Percentiles rank a stretch among this genome's conserved stretches.
Conservation (phyloP, 2,797 vertebrate genomes). For the Gadopsis marmoratus region DNA sequence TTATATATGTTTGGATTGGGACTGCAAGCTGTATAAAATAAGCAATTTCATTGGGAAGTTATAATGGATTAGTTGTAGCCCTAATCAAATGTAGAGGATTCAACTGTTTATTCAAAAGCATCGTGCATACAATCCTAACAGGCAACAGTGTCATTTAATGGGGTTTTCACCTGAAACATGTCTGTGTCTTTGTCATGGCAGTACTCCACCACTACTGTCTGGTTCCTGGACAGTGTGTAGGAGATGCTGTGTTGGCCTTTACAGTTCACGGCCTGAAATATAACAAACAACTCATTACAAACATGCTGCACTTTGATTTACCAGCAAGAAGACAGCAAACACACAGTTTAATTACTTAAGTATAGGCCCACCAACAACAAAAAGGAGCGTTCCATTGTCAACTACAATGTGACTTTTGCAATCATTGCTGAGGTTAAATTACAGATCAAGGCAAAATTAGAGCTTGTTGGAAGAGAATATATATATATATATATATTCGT, state of each 20-base stretch:
- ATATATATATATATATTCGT: too few species aligned
- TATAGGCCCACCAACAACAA: neutral
- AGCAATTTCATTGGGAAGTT: neutral
- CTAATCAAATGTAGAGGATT: neutral
- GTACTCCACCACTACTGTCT: conserved; percentile 98
- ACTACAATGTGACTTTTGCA: conserved; percentile 12
- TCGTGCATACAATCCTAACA: neutral
- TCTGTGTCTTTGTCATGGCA: conserved; percentile 97
- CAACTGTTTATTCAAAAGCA: neutral
- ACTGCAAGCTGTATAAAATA: neutral
- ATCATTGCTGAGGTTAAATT: conserved; percentile 26
- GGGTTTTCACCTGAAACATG: conserved; percentile 95
- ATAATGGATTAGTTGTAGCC: neutral
- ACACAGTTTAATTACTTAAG: neutral
- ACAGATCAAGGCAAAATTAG: conserved; percentile 17
- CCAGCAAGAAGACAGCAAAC: conserved; percentile 1
- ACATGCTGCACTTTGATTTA: neutral
- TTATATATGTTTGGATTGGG: neutral
- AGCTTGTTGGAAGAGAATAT: neutral
- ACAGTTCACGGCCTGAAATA: conserved; percentile 93
- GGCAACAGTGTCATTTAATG: neutral
- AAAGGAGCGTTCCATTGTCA: neutral
- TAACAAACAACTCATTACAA: conserved; percentile 36
- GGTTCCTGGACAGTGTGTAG: conserved; percentile 96
- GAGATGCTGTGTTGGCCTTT: conserved; percentile 99